Conservation (phyloP, 1,140 invertebrate genomes). For the Polyergus mexicanus region DNA sequence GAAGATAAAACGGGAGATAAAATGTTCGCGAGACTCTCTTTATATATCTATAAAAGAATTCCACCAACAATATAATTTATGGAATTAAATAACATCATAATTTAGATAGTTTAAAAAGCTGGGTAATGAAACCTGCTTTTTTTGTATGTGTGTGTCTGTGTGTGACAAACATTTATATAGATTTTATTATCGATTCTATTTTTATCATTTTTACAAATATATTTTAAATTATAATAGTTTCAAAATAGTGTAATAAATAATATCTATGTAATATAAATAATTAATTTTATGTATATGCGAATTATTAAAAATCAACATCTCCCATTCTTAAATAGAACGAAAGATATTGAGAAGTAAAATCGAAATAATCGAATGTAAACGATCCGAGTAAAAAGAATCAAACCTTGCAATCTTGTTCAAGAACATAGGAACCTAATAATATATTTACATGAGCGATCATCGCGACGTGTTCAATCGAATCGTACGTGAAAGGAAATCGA, state of each 20-base stretch:
- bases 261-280: background rate
- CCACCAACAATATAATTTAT: background rate
- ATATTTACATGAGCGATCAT: constrained; percentile 71
- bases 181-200: background rate
- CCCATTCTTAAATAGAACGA: background rate
- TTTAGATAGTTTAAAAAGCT: background rate
- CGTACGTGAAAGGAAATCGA: constrained; percentile 73
- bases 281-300: background rate
- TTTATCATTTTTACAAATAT: background rate
- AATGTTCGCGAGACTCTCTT: background rate
- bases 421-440: background rate
- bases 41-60: background rate
- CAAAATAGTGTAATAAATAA: background rate
- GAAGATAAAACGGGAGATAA: background rate
- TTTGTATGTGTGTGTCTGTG: background rate
- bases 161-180: background rate
- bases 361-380: constrained; percentile 7
- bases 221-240: background rate
- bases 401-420: background rate
- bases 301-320: background rate
- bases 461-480: constrained; percentile 75
- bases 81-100: constrained; percentile 21
- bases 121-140: background rate
- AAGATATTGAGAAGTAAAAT: background rate
- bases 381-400: constrained; percentile 3